Evolutionary conservation across 35 echinoderm and acorn worm species (phyloP).

Genomic region (Chiridota heheva): DNA sequence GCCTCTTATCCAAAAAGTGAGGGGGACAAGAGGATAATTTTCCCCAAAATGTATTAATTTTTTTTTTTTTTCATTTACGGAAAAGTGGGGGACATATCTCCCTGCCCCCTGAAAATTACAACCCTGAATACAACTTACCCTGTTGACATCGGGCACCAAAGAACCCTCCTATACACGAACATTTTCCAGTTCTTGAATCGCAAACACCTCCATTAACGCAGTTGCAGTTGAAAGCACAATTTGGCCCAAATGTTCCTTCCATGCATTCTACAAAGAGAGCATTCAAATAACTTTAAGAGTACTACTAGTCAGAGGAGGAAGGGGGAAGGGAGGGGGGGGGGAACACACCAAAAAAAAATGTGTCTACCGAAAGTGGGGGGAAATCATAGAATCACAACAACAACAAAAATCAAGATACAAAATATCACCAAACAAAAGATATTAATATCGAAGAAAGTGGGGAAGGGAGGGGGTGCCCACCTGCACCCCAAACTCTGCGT

Average conservation of each 20-base stretch:
- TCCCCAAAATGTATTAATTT: too few relatives aligned
- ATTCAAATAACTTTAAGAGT: not conserved
- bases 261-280: constrained; percentile 60
- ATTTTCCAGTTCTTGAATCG: constrained; percentile 70
- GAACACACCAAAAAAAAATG: not conserved
- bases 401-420: not conserved
- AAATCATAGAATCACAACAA: not conserved
- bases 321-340: too few relatives aligned
- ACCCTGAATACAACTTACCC: too few relatives aligned
- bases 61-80: too few relatives aligned
- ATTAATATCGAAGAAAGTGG: not conserved
- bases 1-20: too few relatives aligned
- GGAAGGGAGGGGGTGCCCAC: not conserved
- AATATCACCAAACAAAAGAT: not conserved
- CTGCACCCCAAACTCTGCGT: too few relatives aligned
- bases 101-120: too few relatives aligned
- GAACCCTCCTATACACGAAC: constrained; percentile 80
- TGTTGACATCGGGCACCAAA: constrained; percentile 90
- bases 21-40: too few relatives aligned
- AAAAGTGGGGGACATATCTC: too few relatives aligned
- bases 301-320: not conserved
- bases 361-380: not conserved
- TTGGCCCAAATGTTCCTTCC: constrained; percentile 77
- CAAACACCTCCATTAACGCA: constrained; percentile 79
- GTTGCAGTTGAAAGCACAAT: constrained; percentile 84